A percentile compares a stretch with the other conserved stretches of the same genome.
phyloP scores from a whole-genome alignment of 2,888 invertebrate species.

The Galeruca laticollis region DNA sequence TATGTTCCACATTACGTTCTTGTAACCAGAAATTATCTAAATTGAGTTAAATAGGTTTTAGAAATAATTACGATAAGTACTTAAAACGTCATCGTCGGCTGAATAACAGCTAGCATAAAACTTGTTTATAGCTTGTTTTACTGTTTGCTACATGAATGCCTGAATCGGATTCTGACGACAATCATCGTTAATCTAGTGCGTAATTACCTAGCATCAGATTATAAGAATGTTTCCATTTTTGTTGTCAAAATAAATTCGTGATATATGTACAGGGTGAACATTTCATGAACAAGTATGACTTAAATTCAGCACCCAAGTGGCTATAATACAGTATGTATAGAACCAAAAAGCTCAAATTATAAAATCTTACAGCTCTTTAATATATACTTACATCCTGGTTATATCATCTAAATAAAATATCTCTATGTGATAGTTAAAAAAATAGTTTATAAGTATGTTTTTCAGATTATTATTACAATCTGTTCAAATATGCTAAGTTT shows the following conservation, averaged over 20 bases:
- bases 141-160: not conserved
- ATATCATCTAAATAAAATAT: too few relatives aligned
- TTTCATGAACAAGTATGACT: too few relatives aligned
- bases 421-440: too few relatives aligned
- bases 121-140: constrained; percentile 6
- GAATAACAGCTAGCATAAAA: not conserved
- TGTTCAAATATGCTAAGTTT: too few relatives aligned
- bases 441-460: too few relatives aligned
- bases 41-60: constrained; percentile 24
- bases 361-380: too few relatives aligned
- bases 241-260: not conserved
- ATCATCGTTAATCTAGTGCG: not conserved
- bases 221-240: not conserved
- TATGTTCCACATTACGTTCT: constrained; percentile 18
- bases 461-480: too few relatives aligned
- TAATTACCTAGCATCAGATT: not conserved
- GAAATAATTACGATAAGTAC: constrained; percentile 28
- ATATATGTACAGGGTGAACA: not conserved
- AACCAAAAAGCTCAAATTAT: too few relatives aligned
- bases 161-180: not conserved
- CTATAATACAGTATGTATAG: too few relatives aligned
- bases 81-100: not conserved
- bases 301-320: too few relatives aligned
- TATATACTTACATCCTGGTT: too few relatives aligned
- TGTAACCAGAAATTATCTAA: constrained; percentile 23